Conservation (phyloP, 2,797 vertebrate species). For the Scomberomorus guttatus region DNA sequence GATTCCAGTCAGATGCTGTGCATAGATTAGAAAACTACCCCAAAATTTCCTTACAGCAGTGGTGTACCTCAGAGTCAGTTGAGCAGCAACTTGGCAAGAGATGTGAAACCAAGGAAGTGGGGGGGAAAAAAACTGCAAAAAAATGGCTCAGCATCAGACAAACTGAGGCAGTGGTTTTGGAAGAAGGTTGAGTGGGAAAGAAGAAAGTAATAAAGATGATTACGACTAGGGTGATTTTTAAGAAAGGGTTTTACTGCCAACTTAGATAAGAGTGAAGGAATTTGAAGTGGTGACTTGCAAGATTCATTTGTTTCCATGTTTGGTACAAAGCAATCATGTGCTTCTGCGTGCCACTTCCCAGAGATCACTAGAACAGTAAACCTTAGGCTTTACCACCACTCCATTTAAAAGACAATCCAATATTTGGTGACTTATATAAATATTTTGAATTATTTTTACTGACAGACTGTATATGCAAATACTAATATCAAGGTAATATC, state of each 20-base stretch:
- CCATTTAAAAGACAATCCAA: not conserved
- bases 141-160: constrained; percentile 71
- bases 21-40: constrained; percentile 70
- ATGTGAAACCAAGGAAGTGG: constrained; percentile 66
- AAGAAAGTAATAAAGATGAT: constrained; percentile 53
- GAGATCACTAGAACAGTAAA: not conserved
- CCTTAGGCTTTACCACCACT: not conserved
- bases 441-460: no score
- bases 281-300: constrained; percentile 20
- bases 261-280: constrained; percentile 5
- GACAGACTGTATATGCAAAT: no score
- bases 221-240: constrained; percentile 31
- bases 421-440: not conserved
- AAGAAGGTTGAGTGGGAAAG: constrained; percentile 40
- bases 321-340: not conserved
- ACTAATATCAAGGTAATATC: no score
- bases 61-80: constrained; percentile 62
- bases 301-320: constrained; percentile 17
- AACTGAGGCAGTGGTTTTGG: constrained; percentile 52
- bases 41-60: constrained; percentile 57
- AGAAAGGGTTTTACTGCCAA: constrained; percentile 21
- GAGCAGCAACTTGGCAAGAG: constrained; percentile 73
- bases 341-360: not conserved
- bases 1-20: constrained; percentile 72
- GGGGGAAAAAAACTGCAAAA: constrained; percentile 6